Percentiles rank a stretch among this genome's conserved stretches.
phyloP scores from a whole-genome alignment of 2,113 vertebrate genomes.

The Gobiocypris rarus region DNA sequence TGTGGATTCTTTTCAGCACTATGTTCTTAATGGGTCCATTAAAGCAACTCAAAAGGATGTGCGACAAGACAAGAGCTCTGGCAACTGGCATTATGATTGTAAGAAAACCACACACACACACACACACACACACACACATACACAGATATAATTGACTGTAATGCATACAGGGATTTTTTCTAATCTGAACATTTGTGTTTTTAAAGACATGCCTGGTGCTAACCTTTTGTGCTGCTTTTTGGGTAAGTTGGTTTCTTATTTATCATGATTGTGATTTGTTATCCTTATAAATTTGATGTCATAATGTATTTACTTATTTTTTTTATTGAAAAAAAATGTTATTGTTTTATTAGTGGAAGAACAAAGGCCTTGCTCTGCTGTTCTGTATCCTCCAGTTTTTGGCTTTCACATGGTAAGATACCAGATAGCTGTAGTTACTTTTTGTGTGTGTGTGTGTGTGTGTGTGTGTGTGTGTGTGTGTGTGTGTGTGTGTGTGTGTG shows the following conservation, averaged over 20 bases:
- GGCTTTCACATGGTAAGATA: conserved; percentile 87
- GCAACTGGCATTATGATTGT: conserved; percentile 90
- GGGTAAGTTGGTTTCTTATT: conserved; percentile 74
- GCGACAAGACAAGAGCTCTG: conserved; percentile 84
- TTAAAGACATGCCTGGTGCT: conserved; percentile 81
- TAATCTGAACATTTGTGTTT: neutral
- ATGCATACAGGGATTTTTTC: neutral
- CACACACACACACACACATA: conserved; percentile 23
- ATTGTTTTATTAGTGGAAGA: conserved; percentile 89
- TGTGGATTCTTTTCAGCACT: conserved; percentile 74
- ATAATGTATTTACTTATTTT: neutral
- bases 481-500: no score
- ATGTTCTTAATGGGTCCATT: conserved; percentile 89
- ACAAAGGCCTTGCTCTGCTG: conserved; percentile 80
- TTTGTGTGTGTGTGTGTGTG: no score
- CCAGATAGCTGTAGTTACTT: conserved; percentile 2
- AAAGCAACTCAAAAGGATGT: conserved; percentile 90
- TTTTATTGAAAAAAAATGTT: no score
- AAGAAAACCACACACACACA: conserved; percentile 62
- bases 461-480: neutral
- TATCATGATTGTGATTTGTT: neutral
- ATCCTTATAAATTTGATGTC: neutral
- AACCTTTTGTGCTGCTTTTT: conserved; percentile 89
- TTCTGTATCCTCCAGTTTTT: conserved; percentile 90
- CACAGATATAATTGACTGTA: conserved; percentile 36